Conservation (phyloP, 2,113 vertebrate species). For the Progne subis region DNA sequence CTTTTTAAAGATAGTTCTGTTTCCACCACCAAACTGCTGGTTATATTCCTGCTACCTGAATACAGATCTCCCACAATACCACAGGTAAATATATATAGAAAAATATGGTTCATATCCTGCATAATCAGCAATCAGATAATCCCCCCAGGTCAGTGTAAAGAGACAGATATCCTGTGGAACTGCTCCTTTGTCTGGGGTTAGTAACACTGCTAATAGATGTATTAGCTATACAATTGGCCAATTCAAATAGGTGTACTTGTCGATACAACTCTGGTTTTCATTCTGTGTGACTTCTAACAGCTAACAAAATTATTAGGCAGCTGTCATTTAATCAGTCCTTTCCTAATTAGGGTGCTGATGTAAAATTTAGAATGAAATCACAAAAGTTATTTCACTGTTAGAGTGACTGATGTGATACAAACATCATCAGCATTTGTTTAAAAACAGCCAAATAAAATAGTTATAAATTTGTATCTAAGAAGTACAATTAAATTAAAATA, state of each 20-base stretch:
- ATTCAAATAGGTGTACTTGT: background rate
- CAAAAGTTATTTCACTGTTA: background rate
- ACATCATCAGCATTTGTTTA: background rate
- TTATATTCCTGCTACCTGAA: background rate
- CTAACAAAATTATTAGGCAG: background rate
- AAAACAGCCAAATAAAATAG: background rate
- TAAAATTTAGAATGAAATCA: background rate
- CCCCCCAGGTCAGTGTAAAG: background rate
- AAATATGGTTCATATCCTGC: background rate
- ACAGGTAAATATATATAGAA: background rate
- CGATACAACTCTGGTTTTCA: background rate
- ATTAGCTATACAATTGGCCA: background rate
- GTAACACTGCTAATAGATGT: background rate
- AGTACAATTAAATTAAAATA: background rate
- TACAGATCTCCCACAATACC: background rate
- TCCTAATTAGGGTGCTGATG: background rate
- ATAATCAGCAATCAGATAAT: background rate
- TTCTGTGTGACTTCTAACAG: background rate
- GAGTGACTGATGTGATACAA: background rate
- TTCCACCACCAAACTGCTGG: background rate
- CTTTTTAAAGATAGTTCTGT: background rate
- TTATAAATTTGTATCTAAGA: background rate
- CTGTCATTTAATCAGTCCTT: background rate
- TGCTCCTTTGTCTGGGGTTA: background rate
- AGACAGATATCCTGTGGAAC: background rate